These are phyloP conservation scores for Zootermopsis nevadensis DNA, from an alignment of 2,888 invertebrate species.

Conservation along the genomic window DNA sequence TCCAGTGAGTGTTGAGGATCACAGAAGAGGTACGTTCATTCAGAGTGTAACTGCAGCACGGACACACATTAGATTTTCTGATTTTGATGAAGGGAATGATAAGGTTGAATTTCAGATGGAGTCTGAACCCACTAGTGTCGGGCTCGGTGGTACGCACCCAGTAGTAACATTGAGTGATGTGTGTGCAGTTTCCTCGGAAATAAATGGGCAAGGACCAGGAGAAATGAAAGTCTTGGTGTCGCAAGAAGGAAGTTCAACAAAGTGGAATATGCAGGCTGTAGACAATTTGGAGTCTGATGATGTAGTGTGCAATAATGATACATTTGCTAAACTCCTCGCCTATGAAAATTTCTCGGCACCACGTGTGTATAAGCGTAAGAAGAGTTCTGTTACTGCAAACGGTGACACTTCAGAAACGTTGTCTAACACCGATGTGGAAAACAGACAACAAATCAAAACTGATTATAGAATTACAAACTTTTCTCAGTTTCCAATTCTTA, in stretches of 20 bases:
- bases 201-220: too few species aligned
- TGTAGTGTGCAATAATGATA: background rate
- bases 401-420: too few species aligned
- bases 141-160: too few species aligned
- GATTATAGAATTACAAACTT: background rate
- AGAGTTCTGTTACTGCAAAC: background rate
- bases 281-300: background rate
- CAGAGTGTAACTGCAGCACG: background rate
- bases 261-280: background rate
- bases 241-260: background rate
- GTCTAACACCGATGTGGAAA: background rate
- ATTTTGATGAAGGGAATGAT: background rate
- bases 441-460: background rate
- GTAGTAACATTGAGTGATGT: too few species aligned
- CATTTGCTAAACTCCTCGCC: slow-evolving; percentile 3
- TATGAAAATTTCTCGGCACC: background rate
- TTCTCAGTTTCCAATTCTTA: background rate
- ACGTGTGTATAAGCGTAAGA: slow-evolving; percentile 14
- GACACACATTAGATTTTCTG: background rate
- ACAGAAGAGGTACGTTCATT: background rate
- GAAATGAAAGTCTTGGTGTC: background rate
- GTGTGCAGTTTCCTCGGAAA: too few species aligned
- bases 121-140: background rate
- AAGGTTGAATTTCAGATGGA: background rate
- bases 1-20: background rate